phyloP scores from a whole-genome alignment of 2,797 vertebrate species.

The Clamator glandarius region DNA sequence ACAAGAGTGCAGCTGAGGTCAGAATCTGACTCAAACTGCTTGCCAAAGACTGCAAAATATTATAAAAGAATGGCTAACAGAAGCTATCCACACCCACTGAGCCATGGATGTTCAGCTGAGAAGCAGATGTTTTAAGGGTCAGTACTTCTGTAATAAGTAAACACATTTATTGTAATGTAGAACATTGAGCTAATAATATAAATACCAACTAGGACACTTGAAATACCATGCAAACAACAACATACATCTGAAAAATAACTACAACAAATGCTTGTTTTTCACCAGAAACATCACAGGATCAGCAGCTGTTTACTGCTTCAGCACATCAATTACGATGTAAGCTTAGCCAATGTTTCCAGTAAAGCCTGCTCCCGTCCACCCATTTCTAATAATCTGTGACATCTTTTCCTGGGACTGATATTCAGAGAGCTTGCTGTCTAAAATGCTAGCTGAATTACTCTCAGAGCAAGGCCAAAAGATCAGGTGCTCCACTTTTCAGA shows the following conservation, averaged over 20 bases:
- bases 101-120: constrained; percentile 39
- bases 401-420: constrained; percentile 52
- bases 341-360: constrained; percentile 63
- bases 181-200: constrained; percentile 59
- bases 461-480: constrained; percentile 27
- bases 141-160: constrained; percentile 54
- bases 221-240: constrained; percentile 50
- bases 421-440: constrained; percentile 31
- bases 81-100: constrained; percentile 58
- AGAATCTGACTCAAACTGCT: constrained; percentile 45
- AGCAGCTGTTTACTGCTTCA: constrained; percentile 69
- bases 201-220: constrained; percentile 48
- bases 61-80: constrained; percentile 67
- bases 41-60: constrained; percentile 65
- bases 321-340: neutral
- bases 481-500: constrained; percentile 51
- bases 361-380: constrained; percentile 43
- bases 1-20: constrained; percentile 56
- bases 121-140: constrained; percentile 56
- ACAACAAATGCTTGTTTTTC: constrained; percentile 52
- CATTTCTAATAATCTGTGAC: constrained; percentile 53
- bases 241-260: constrained; percentile 46
- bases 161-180: constrained; percentile 59
- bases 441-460: constrained; percentile 13
- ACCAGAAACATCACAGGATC: constrained; percentile 55